A percentile compares a stretch with the other conserved stretches of the same genome.
Conservation (phyloP, 2,797 vertebrate genomes). For the Manis crassicaudata region DNA sequence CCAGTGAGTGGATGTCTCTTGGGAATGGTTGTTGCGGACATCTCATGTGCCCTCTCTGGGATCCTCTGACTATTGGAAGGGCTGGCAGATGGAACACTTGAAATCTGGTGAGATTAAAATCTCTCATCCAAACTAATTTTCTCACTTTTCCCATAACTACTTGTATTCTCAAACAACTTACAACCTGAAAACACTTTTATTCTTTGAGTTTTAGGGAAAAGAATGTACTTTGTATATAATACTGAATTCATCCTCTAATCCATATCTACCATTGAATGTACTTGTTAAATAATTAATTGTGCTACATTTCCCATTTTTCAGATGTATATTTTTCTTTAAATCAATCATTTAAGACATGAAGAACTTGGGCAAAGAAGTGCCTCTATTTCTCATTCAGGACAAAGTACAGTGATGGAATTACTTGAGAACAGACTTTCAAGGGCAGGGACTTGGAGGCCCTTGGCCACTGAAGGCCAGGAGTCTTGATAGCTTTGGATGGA, state of each 20-base stretch:
- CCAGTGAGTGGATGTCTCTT: not conserved
- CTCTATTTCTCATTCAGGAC: not conserved
- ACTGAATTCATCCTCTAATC: constrained; percentile 13
- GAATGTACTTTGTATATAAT: not conserved
- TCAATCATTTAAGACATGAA: not conserved
- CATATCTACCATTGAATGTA: not conserved
- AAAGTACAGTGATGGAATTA: not conserved
- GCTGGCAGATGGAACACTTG: not conserved
- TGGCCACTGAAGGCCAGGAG: not conserved
- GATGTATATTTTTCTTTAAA: constrained; percentile 34
- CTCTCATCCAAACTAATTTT: not conserved
- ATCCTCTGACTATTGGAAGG: not conserved
- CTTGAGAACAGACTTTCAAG: constrained; percentile 11
- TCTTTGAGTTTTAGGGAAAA: constrained; percentile 42
- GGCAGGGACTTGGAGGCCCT: not conserved
- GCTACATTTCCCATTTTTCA: constrained; percentile 11
- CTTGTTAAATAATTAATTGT: constrained; percentile 27
- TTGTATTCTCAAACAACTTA: not conserved
- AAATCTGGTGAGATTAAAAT: constrained; percentile 44
- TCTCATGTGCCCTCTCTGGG: not conserved
- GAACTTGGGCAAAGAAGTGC: not conserved
- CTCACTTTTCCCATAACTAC: not conserved
- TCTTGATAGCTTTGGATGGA: constrained; percentile 8
- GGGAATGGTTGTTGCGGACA: not conserved
- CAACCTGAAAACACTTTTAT: not conserved